Percentiles rank a stretch among this genome's conserved stretches.
These are phyloP conservation scores for Ptyas mucosa DNA, from an alignment of 2,113 vertebrate genomes.

Conservation along the genomic window DNA sequence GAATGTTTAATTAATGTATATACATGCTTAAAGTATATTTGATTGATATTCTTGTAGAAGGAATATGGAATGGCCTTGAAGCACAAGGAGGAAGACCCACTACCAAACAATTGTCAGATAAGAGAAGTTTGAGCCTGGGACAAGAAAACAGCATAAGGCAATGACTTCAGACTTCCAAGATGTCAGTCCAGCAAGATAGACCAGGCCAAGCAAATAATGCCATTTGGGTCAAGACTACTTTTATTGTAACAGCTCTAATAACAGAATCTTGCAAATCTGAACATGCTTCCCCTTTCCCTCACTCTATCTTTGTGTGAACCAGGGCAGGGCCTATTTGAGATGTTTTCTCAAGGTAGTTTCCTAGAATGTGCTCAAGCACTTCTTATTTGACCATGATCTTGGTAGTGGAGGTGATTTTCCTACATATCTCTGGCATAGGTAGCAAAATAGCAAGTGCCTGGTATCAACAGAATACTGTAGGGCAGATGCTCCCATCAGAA, in stretches of 20 bases:
- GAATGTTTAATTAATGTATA: neutral
- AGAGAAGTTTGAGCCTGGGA: neutral
- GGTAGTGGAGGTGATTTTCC: neutral
- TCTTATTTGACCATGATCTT: neutral
- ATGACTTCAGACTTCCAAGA: neutral
- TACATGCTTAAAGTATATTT: neutral
- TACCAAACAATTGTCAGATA: neutral
- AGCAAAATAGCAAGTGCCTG: neutral
- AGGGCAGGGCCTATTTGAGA: neutral
- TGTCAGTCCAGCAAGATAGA: neutral
- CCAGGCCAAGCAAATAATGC: neutral
- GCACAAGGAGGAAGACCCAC: neutral
- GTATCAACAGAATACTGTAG: neutral
- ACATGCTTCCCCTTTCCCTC: neutral
- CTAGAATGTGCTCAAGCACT: neutral
- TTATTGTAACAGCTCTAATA: neutral
- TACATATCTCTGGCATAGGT: neutral
- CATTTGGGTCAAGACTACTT: neutral
- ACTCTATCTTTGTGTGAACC: neutral
- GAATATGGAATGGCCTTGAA: neutral
- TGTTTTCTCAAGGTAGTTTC: neutral
- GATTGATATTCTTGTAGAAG: neutral
- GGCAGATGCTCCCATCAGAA: neutral
- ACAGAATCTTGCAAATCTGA: neutral
- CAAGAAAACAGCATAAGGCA: neutral